Evolutionary conservation across 2,888 invertebrate species (phyloP), one percentile per base, ranked within the genome.

Genomic region (Dromius quadrimaculatus): DNA sequence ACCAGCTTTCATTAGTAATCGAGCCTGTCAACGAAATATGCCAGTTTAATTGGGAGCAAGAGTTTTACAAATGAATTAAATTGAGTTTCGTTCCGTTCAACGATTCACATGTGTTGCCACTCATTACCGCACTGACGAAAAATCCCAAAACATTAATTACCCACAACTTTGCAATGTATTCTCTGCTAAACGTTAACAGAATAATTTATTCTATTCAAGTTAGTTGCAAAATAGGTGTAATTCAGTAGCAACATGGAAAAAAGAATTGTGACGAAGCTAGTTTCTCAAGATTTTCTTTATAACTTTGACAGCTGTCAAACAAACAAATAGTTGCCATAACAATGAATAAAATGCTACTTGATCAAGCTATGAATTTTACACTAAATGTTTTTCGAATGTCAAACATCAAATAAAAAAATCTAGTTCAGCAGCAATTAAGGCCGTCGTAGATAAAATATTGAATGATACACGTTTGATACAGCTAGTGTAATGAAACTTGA

Each of bases 51-150:
- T 63, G 63, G 63, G 13, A 63, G 45, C 63, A 28, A 43, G 63
- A 63, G 43, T 63, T 63, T 41, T 28, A 23, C 63, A 63, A 63
- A 63, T 63, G 38, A 63, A 63, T 63, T 45, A 63, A 63, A 63
- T 63, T 28, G 45, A 41, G 63, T 41, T 41, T 63, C 43, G 63
- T 63, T 59, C 19, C 61, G 61, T 61, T 34, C 28, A 28, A 22
- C 41, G 43, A 34, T 22, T 34, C 59, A 59, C 59, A 59, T 59
- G 59, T 59, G 59, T 59, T 59, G 36, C 59, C 59, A 36, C 57
- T 36, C 59, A 47, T 47, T 47, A 47, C 47, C 22, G 11, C 8
- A n/a, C 20, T 36, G 36, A 36, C 36, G 59, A 59, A 59, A 59
- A 59, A 54, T 54, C 28, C 50, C 2, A 17, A 28, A 28, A 54